Conservation (phyloP, 2,113 vertebrate genomes). For the Ictalurus furcatus region DNA sequence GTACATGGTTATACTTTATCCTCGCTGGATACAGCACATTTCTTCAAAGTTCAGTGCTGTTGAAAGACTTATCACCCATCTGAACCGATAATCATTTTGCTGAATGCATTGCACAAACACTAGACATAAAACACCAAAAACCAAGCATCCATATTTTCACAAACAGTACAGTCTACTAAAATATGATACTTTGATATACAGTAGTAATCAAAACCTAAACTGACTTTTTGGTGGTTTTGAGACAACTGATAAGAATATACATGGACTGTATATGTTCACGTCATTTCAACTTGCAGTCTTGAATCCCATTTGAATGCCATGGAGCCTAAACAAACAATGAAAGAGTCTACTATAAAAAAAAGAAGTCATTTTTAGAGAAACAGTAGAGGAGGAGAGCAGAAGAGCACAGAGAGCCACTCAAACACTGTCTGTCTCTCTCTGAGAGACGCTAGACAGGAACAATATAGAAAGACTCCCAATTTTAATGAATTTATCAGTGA, state of each 20-base stretch:
- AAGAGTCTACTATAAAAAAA: not conserved
- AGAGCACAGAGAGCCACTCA: no score
- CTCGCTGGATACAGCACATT: not conserved
- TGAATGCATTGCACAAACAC: not conserved
- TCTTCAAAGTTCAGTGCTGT: not conserved
- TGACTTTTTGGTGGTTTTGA: not conserved
- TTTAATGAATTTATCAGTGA: not conserved
- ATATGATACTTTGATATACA: not conserved
- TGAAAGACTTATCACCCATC: not conserved
- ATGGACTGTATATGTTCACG: not conserved
- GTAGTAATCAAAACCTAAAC: not conserved
- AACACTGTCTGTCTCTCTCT: not conserved
- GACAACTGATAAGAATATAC: not conserved
- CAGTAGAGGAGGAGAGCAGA: no score
- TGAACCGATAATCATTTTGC: not conserved
- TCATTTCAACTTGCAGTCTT: not conserved
- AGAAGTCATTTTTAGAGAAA: no score
- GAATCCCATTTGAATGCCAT: not conserved
- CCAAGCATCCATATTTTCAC: not conserved
- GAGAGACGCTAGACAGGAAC: not conserved
- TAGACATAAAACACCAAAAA: not conserved
- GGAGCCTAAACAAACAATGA: not conserved
- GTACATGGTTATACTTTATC: not conserved
- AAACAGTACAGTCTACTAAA: not conserved
- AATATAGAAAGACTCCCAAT: not conserved